These are phyloP conservation scores for Tympanuchus pallidicinctus DNA, from an alignment of 2,113 vertebrate genomes.

Conservation along the genomic window DNA sequence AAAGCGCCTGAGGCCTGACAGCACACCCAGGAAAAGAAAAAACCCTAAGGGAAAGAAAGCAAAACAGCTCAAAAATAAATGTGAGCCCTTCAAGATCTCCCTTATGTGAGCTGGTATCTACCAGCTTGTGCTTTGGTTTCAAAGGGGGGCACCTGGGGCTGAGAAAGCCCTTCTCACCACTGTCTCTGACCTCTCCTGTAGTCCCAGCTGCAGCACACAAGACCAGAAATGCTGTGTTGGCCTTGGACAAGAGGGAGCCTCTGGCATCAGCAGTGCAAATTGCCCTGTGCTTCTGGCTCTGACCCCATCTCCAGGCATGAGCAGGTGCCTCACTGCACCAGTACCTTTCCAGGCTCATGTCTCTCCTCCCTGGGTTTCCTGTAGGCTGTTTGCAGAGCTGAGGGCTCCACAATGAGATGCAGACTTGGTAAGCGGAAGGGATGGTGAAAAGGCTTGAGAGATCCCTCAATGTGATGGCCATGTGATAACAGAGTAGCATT, in stretches of 20 bases:
- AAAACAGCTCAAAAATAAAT: slow-evolving; percentile 23
- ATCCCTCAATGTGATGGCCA: background rate
- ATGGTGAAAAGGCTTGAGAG: background rate
- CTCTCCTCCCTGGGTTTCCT: background rate
- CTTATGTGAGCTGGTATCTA: background rate
- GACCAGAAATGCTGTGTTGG: fast-evolving
- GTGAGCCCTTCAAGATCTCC: background rate
- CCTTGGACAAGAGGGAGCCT: background rate
- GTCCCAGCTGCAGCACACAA: background rate
- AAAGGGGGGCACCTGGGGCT: background rate
- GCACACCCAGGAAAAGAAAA: background rate
- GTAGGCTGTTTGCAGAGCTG: background rate
- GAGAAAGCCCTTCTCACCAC: background rate
- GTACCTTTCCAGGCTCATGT: fast-evolving
- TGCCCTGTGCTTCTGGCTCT: fast-evolving
- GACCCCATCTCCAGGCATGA: background rate
- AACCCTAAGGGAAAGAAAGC: background rate
- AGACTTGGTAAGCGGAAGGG: background rate
- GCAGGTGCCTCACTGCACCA: fast-evolving
- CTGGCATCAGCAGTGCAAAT: background rate
- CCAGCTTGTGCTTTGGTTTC: background rate
- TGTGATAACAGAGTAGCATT: background rate
- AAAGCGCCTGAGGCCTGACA: background rate
- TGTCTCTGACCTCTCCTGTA: background rate
- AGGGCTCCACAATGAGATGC: background rate